Base-by-base conservation (phyloP, 2,888 invertebrate species). In the Ceratothoa steindachneri region DNA sequence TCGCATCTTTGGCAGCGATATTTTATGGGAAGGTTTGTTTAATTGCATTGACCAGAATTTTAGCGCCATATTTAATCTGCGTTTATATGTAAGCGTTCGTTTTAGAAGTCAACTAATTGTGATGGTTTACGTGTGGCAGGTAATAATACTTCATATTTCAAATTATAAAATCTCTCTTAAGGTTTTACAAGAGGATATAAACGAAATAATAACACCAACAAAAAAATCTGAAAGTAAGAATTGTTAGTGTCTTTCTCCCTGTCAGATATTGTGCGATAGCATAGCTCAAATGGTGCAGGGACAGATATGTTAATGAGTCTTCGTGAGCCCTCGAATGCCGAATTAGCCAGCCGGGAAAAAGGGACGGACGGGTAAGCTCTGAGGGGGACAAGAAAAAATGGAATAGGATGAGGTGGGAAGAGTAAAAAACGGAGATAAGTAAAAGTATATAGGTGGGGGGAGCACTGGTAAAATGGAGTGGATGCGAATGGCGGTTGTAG, bases 251-350 rank as follows among this genome's bases (percentile, higher is more conserved):
- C 1, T 60, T 3, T 51, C 60, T 60, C 60, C 24, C 19, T 60
- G 60, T 60, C 60, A 60, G 60, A 60, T 60, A 60, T 2, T n/a
- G 2, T 24, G 27, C 19, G 60, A 60, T 60, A 4, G 27, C 19
- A 60, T 12, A 24, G 27, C 19, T 12, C 60, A 60, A 24, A 24
- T 60, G 60, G 24, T 60, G 60, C 60, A 60, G 22, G 60, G 60
- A 60, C 60, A 60, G 60, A 60, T 60, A 60, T 60, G 60, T 60
- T 60, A 60, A 60, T 60, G 60, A 60, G 60, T n/a, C 60, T 60
- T 60, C 60, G 60, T 60, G 60, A 60, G 2, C 60, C 22, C 60
- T 24, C 12, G 22, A 24, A 24, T 60, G 60, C 27, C 60, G 60
- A 41, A 41, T 41, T 41, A 41, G 41, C 41, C 41, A 41, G 15